Evolutionary conservation across 2,113 vertebrate species (phyloP).

Genomic region (Dipodomys stephensi): DNA sequence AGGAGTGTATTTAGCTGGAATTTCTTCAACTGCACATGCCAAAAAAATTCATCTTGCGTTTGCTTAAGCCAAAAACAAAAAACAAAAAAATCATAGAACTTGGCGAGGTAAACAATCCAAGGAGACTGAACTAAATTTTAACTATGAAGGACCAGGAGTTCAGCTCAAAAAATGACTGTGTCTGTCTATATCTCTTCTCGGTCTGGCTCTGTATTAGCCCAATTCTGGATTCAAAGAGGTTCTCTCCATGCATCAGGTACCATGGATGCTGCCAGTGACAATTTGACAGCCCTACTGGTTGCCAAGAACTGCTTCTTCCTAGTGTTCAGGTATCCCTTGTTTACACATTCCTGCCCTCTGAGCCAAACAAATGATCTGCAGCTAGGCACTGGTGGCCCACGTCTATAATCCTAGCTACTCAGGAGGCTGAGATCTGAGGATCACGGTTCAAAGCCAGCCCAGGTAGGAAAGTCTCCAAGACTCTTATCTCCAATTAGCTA

Average conservation of each 20-base stretch:
- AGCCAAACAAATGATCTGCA: background rate
- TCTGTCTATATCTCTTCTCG: background rate
- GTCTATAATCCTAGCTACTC: no score
- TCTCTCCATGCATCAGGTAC: background rate
- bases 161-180: background rate
- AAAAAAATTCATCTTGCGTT: conserved; percentile 25
- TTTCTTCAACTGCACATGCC: background rate
- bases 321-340: no score
- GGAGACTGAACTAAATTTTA: conserved; percentile 18
- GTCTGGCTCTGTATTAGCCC: background rate
- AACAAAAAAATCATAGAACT: conserved; percentile 26
- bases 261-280: background rate
- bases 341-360: background rate
- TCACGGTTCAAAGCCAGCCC: no score
- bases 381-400: no score
- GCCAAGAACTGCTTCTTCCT: background rate
- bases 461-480: no score
- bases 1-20: background rate
- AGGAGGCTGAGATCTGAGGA: no score
- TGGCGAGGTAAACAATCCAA: background rate
- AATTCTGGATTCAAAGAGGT: background rate
- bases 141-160: background rate
- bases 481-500: no score
- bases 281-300: background rate
- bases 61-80: conserved; percentile 51